Evolutionary conservation across 2,113 vertebrate species (phyloP), one percentile per base, ranked within the genome.

Genomic region (Corythornis madagascariensis): DNA sequence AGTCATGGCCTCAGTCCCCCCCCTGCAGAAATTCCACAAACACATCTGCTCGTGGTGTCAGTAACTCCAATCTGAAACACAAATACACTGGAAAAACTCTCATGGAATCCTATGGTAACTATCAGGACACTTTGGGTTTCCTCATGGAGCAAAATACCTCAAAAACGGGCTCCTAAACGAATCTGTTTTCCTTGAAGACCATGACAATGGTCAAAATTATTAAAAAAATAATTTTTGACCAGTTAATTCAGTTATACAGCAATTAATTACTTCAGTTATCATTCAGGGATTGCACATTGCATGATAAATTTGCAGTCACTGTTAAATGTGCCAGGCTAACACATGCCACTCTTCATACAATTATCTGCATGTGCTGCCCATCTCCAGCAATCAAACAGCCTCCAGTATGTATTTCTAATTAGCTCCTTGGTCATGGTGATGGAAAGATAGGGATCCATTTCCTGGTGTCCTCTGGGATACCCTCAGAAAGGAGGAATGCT

Each of bases 341-440:
- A 14, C 11, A 24, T 24, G 19, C 28, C 52, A 70, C 74, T 53
- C 64, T 33, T 74, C 93, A 80, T 61, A 53, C 13, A 73, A 74
- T 78, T 85, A 71, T 88, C 93, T 95, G 82, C 72, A 72, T 71
- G 84, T 70, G 87, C 71, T 84, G 24, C 90, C 87, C 57, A 55
- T 72, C 60, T 35, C 47, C 65, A 93, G 81, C 70, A 90, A 91
- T 55, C 42, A 94, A 91, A 88, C 61, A 83, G 60, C 26, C 83
- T 93, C 56, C 73, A 82, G 88, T 63, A 90, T 76, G 76, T 83
- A 80, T 83, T 94, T 89, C 90, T 93, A 91, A 97, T 93, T 83
- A 93, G 70, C 59, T 86, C 42, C 48, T 86, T 92, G 59, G 61
- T 69, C 89, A 89, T 89, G 21, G 20, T 29, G 87, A 94, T 77